Evolutionary conservation across 1,140 invertebrate species (phyloP).

Genomic region (Schlechtendalia chinensis): DNA sequence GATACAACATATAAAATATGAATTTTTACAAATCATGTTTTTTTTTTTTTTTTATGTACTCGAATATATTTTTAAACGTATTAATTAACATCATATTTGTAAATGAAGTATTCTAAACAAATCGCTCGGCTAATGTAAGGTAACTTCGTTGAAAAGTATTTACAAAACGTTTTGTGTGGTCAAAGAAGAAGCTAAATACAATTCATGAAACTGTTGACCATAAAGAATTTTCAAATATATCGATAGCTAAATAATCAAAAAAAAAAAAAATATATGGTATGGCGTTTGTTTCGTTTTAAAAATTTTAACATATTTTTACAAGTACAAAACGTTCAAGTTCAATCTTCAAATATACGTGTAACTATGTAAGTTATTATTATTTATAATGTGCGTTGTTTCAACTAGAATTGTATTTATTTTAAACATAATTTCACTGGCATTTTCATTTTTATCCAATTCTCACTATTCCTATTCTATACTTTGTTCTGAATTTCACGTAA

Average conservation of each 20-base stretch:
- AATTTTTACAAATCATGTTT: conserved; percentile 12
- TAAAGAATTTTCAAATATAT: conserved; percentile 12
- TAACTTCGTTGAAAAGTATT: background rate
- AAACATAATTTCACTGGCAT: background rate
- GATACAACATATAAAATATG: conserved; percentile 13
- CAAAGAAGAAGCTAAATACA: background rate
- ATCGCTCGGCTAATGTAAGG: background rate
- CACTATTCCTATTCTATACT: background rate
- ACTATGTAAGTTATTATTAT: background rate
- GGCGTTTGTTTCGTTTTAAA: background rate
- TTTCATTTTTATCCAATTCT: background rate
- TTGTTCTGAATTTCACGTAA: background rate
- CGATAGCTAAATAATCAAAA: background rate
- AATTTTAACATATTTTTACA: conserved; percentile 21
- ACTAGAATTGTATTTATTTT: background rate
- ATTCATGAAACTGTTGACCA: background rate
- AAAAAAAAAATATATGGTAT: background rate
- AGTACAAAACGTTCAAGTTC: conserved; percentile 4
- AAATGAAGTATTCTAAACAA: background rate
- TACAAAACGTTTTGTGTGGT: background rate
- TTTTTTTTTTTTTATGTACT: background rate
- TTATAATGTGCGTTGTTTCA: conserved; percentile 21
- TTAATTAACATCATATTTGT: background rate
- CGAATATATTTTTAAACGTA: background rate
- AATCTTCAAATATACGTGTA: background rate